Evolutionary conservation across 2,797 vertebrate genomes (phyloP), one percentile per base, ranked within the genome.

Genomic region (Parotocinclus haroldoi): DNA sequence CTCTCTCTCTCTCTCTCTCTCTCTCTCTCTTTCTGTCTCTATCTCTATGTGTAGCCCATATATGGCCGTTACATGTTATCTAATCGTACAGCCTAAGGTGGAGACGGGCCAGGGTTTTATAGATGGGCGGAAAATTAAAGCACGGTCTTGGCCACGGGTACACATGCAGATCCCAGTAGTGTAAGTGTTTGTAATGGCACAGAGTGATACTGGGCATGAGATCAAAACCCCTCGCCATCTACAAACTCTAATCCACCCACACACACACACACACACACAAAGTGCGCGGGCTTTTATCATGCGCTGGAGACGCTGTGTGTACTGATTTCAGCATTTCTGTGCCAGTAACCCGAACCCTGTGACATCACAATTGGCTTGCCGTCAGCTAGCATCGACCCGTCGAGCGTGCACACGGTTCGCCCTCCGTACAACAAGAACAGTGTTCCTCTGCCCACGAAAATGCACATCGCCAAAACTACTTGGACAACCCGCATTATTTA

Each of bases 151-250:
- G 14, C 45, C 18, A 40, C 27, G 59, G 12, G 16, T 46, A 54
- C 68, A 66, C 40, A 81, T 75, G 11, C 57, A 46, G 13, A 13
- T 53, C 49, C 38, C 56, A 38, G 52, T 61, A 36, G 45, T 69
- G 53, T 54, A 54, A 10, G 7, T 63, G 74, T 66, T 57, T 75
- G 51, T 57, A 76, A 73, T 72, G n/a, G 78, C 46, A 76, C 80
- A 72, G 72, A 50, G 58, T 79, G 75, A 38, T 71, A 70, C 62
- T 71, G 66, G 70, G 76, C 63, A 36, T 37, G 37, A 69, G 37
- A 50, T 72, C 68, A 63, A 6, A 11, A 11, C 55, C 52, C 46
- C 40, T 70, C 71, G 76, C 59, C 56, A 65, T 56, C 16, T 55
- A 55, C 46, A 59, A 61, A 45, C 50, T 63, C 58, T 67, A 64